Conservation (phyloP, 2,113 vertebrate genomes). For the Perognathus longimembris region DNA sequence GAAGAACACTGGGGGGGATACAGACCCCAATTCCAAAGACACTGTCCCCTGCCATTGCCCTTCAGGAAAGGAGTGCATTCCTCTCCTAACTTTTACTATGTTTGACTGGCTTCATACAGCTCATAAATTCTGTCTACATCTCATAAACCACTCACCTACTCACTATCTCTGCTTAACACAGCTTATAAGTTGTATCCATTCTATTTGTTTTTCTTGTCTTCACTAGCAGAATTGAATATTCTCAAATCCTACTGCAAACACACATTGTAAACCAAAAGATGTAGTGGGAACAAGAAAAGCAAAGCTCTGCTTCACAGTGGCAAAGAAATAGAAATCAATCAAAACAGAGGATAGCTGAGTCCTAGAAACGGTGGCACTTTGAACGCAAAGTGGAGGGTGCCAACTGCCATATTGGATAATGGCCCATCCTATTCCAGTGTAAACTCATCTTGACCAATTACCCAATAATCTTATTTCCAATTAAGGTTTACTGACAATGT, state of each 20-base stretch:
- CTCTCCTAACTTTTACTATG: neutral
- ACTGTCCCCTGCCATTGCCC: neutral
- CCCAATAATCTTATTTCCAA: no score
- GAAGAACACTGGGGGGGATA: neutral
- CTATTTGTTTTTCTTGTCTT: constrained; percentile 67
- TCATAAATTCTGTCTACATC: constrained; percentile 37
- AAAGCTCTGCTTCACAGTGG: neutral
- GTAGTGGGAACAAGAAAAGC: neutral
- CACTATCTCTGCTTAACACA: neutral
- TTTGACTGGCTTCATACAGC: neutral
- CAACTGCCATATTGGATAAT: neutral
- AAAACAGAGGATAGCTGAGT: neutral
- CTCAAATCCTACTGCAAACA: constrained; percentile 62
- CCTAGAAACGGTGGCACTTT: neutral
- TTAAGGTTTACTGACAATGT: neutral
- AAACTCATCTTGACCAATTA: no score
- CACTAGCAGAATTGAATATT: constrained; percentile 52
- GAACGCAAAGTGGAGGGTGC: neutral
- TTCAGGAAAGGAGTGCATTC: neutral
- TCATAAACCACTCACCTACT: constrained; percentile 27
- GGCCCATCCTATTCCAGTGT: no score
- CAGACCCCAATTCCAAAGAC: neutral
- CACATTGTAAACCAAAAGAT: constrained; percentile 47
- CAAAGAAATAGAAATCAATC: neutral
- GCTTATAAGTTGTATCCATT: constrained; percentile 40